Base-by-base conservation (phyloP, 2,113 vertebrate species). In the Stigmatopora argus region DNA sequence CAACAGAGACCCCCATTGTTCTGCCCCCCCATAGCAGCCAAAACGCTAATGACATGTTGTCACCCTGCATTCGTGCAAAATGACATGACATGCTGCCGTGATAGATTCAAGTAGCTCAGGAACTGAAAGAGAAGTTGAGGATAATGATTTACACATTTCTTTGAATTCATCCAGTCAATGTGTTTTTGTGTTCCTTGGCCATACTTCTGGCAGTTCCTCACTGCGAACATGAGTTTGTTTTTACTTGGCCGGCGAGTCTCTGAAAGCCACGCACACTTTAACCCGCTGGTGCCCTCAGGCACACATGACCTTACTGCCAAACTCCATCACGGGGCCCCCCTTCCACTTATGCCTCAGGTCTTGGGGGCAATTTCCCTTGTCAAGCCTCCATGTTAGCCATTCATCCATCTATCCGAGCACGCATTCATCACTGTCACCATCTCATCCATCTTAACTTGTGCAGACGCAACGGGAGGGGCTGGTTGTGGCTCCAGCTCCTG, bases 161-260 rank as follows among this genome's bases (percentile, higher is more conserved):
- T 83, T 69, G 58, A 72, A 65, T 74, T 86, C 70, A 65, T 81
- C 80, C 82, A 72, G 74, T 60, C 69, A 72, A 55, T 52, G 61
- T 79, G 62, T 73, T 72, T 84, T 73, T 80, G 66, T 71, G 77
- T 82, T 75, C 68, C 21, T 58, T 65, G 76, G 70, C 73, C 58
- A 8, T 85, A 71, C 66, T 75, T 84, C 73, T 76, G 78, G 10
- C 51, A 11, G 23, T 56, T 80, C 80, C 66, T 78, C 72, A 66
- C 69, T 78, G 72, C 9, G 35, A 75, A 67, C 83, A 84, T 88
- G 77, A 72, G 85, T 91, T 93, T 94, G 88, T 93, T 93, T 31
- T 92, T 85, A 87, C 86, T 91, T 91, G 91, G 89, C 88, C 67
- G 66, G 80, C 77, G 77, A 75, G 79, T 84, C 84, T 63, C 71